A percentile compares a stretch with the other conserved stretches of the same genome.
Evolutionary conservation across 2,888 invertebrate genomes (phyloP).

Genomic region (Idaea straminata): DNA sequence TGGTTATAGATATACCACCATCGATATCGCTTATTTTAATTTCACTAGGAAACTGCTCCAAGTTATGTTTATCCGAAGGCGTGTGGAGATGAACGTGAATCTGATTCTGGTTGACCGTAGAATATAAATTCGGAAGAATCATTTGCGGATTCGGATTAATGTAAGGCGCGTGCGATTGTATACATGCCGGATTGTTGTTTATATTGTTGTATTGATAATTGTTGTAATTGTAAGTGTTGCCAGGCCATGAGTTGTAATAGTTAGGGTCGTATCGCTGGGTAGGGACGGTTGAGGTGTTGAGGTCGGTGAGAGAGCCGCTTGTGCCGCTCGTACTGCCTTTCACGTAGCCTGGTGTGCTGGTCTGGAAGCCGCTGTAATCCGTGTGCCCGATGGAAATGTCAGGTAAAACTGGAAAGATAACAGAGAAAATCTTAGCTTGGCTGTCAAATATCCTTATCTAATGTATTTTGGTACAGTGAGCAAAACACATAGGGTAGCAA

Average conservation of each 20-base stretch:
- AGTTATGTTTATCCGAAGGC: constrained; percentile 81
- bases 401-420: constrained; percentile 71
- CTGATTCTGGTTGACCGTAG: constrained; percentile 92
- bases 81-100: constrained; percentile 90
- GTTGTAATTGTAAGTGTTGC: constrained; percentile 84
- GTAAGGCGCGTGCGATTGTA: constrained; percentile 81
- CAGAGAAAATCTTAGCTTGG: constrained; percentile 1
- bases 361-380: constrained; percentile 67
- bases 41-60: constrained; percentile 83
- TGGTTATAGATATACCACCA: constrained; percentile 79
- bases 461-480: not conserved
- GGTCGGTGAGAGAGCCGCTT: constrained; percentile 65
- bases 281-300: constrained; percentile 57
- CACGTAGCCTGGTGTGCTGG: constrained; percentile 55
- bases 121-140: constrained; percentile 89
- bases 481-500: too few species aligned
- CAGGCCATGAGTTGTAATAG: constrained; percentile 81
- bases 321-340: constrained; percentile 65
- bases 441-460: not conserved
- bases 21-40: constrained; percentile 82
- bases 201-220: constrained; percentile 86
- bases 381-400: constrained; percentile 75
- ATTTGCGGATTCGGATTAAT: constrained; percentile 83
- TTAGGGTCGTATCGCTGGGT: constrained; percentile 76
- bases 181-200: constrained; percentile 74